These are phyloP conservation scores for Ahaetulla prasina DNA, from an alignment of 2,113 vertebrate species.

Conservation along the genomic window DNA sequence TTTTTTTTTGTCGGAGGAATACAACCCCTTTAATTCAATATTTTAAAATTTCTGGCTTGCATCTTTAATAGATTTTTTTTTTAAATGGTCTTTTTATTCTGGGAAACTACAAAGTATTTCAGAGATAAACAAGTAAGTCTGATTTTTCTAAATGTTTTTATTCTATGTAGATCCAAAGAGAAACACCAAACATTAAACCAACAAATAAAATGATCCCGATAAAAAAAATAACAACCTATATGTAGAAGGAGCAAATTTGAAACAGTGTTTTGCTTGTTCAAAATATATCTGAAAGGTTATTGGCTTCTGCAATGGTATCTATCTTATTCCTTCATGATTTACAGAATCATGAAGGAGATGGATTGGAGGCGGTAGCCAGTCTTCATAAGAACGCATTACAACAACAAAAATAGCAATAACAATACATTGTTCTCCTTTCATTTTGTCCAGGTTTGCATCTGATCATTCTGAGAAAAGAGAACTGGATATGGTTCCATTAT, in stretches of 20 bases:
- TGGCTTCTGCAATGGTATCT: neutral
- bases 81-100: neutral
- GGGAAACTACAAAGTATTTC: neutral
- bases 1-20: slow-evolving; percentile 1
- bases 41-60: slow-evolving; percentile 1
- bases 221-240: neutral
- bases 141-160: neutral
- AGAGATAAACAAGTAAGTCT: neutral
- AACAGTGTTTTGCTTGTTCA: neutral
- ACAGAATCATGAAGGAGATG: neutral
- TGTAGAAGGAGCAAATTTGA: neutral
- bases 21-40: neutral
- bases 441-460: neutral
- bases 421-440: neutral
- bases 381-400: neutral
- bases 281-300: neutral
- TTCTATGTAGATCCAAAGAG: neutral
- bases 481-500: neutral
- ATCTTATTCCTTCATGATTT: neutral
- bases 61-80: neutral
- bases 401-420: neutral
- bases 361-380: neutral
- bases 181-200: neutral
- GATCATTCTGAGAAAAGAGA: neutral
- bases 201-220: neutral